These are phyloP conservation scores for Echeneis naucrates DNA, from an alignment of 2,797 vertebrate species.

Conservation along the genomic window DNA sequence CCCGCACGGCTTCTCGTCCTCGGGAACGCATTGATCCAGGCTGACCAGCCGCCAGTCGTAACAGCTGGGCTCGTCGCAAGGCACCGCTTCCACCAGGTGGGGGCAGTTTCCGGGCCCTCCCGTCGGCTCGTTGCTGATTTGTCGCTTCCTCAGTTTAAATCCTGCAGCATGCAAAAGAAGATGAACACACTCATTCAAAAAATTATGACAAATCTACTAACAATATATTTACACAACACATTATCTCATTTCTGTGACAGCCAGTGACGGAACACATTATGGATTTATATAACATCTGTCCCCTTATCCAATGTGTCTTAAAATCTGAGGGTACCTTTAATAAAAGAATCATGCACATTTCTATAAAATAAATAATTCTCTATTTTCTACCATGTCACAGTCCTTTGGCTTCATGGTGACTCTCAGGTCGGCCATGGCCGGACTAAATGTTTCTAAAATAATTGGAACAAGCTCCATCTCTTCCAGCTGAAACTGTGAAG, in stretches of 20 bases:
- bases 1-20: conserved; percentile 88
- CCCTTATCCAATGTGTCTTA: background rate
- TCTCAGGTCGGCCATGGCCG: background rate
- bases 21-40: conserved; percentile 89
- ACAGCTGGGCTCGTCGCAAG: conserved; percentile 95
- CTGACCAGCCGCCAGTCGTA: conserved; percentile 88
- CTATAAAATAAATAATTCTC: background rate
- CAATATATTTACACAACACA: background rate
- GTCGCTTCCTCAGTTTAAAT: conserved; percentile 92
- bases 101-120: conserved; percentile 92
- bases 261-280: too few relatives aligned
- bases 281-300: background rate
- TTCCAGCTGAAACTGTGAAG: too few relatives aligned
- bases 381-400: background rate
- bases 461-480: too few relatives aligned
- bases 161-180: conserved; percentile 74
- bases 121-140: conserved; percentile 89
- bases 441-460: background rate
- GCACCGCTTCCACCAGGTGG: conserved; percentile 94
- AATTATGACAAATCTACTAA: background rate
- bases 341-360: too few relatives aligned
- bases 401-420: background rate
- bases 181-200: background rate
- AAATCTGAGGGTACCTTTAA: too few relatives aligned
- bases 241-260: background rate